These are phyloP conservation scores for Theretra japonica DNA, from an alignment of 2,888 invertebrate genomes.

Conservation along the genomic window DNA sequence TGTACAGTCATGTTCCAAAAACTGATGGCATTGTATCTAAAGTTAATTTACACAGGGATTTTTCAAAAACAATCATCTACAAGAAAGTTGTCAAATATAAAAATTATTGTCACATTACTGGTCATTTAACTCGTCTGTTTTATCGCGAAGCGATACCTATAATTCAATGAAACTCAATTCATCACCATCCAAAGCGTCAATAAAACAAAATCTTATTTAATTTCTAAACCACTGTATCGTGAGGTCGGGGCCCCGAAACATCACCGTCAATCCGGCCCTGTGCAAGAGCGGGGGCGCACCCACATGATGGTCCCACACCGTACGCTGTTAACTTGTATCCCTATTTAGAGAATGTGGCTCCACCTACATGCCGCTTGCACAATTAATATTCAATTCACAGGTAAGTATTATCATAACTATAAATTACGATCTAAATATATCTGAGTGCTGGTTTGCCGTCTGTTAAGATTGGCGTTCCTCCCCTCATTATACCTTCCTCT, in stretches of 20 bases:
- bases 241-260: neutral
- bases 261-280: slow-evolving; percentile 2
- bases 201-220: neutral
- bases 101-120: too few relatives aligned
- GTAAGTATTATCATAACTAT: slow-evolving; percentile 43
- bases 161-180: too few relatives aligned
- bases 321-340: slow-evolving; percentile 51
- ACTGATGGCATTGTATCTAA: too few relatives aligned
- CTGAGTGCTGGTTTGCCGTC: neutral
- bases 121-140: too few relatives aligned
- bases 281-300: slow-evolving; percentile 65
- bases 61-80: too few relatives aligned
- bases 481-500: too few relatives aligned
- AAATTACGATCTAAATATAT: slow-evolving; percentile 1
- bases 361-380: slow-evolving; percentile 65
- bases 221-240: neutral
- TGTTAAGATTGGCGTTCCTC: too few relatives aligned
- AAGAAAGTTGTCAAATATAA: too few relatives aligned
- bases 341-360: slow-evolving; percentile 66
- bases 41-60: too few relatives aligned
- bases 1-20: too few relatives aligned
- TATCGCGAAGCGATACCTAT: too few relatives aligned
- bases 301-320: slow-evolving; percentile 59
- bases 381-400: slow-evolving; percentile 62
- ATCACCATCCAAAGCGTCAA: too few relatives aligned